Conservation (phyloP, 2,888 invertebrate species). For the Sympetrum striolatum region DNA sequence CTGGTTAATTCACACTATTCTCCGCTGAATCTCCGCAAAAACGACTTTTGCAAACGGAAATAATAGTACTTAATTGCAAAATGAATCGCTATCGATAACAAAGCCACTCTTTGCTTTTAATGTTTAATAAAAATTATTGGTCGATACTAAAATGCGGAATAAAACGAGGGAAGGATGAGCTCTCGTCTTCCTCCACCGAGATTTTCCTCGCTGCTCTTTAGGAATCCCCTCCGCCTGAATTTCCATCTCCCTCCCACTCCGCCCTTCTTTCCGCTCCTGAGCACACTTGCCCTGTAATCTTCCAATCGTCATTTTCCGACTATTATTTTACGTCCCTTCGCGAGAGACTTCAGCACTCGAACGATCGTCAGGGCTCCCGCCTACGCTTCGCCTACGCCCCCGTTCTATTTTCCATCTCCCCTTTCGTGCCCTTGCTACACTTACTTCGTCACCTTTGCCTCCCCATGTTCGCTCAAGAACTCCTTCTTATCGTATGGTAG, state of each 20-base stretch:
- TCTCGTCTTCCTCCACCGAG: neutral
- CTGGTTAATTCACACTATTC: too few species aligned
- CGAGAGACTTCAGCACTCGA: conserved; percentile 24
- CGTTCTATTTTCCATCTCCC: neutral
- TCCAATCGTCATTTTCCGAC: conserved; percentile 35
- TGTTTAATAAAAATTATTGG: too few species aligned
- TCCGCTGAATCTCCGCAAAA: too few species aligned
- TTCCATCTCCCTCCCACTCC: neutral
- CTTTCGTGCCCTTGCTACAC: neutral
- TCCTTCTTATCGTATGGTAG: neutral
- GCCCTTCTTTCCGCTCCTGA: conserved; percentile 21
- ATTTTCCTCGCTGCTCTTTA: neutral
- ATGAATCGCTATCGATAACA: too few species aligned
- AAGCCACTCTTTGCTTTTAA: too few species aligned
- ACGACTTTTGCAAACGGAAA: too few species aligned
- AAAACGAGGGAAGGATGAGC: too few species aligned
- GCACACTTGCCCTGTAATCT: conserved; percentile 22
- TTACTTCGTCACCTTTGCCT: neutral
- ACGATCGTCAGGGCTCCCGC: neutral
- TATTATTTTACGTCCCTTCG: conserved; percentile 40
- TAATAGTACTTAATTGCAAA: too few species aligned
- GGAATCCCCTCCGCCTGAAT: neutral
- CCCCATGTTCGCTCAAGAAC: neutral
- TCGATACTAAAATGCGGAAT: too few species aligned
- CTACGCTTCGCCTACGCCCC: neutral